phyloP scores from a whole-genome alignment of 2,888 invertebrate genomes.

The Arrhopalites spinosus region DNA sequence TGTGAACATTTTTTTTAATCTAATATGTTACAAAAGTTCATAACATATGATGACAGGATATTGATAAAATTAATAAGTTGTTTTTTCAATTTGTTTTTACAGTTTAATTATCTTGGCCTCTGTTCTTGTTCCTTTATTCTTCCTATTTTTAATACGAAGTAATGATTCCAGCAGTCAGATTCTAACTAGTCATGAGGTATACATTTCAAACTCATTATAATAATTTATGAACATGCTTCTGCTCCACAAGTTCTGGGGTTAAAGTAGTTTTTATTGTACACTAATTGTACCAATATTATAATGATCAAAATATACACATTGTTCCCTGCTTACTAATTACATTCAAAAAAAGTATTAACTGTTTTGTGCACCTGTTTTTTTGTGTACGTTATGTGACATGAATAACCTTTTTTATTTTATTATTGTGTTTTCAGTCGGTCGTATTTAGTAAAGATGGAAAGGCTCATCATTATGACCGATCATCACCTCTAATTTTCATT shows the following conservation, averaged over 20 bases:
- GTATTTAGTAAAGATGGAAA: slow-evolving; percentile 69
- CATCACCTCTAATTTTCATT: slow-evolving; percentile 94
- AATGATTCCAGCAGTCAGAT: slow-evolving; percentile 53
- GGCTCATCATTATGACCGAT: slow-evolving; percentile 76
- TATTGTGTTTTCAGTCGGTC: slow-evolving; percentile 67
- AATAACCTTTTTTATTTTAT: too few relatives aligned
- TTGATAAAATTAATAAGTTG: too few relatives aligned
- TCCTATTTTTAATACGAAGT: slow-evolving; percentile 50
- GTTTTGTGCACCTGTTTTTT: background rate
- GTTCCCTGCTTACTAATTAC: background rate
- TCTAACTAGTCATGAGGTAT: slow-evolving; percentile 56
- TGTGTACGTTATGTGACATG: background rate
- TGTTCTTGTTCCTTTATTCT: slow-evolving; percentile 52
- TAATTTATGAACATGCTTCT: background rate
- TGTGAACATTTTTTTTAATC: too few relatives aligned
- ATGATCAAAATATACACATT: too few relatives aligned
- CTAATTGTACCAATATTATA: background rate
- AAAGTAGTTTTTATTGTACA: too few relatives aligned
- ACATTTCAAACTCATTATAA: slow-evolving; percentile 10
- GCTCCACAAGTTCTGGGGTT: background rate
- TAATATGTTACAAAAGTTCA: too few relatives aligned
- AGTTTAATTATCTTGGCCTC: slow-evolving; percentile 47
- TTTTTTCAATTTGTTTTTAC: too few relatives aligned
- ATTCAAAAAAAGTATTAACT: background rate
- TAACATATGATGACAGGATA: too few relatives aligned